phyloP scores from a whole-genome alignment of 2,797 vertebrate species.

The Dipus sagitta region DNA sequence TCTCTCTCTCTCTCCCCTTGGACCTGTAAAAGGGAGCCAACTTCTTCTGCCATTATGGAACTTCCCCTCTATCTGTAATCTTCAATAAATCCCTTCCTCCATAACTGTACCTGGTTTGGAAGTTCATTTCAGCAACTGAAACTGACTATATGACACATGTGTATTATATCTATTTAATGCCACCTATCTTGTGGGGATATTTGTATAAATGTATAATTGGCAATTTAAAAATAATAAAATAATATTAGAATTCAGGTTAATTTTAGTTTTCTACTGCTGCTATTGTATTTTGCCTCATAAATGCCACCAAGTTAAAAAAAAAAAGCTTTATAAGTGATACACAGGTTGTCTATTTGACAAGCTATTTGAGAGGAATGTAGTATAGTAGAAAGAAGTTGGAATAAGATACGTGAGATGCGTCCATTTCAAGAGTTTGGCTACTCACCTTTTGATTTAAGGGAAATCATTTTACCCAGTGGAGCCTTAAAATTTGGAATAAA shows the following conservation, averaged over 20 bases:
- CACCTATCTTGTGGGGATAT: neutral
- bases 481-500: conserved; percentile 35
- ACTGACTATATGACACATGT: conserved; percentile 53
- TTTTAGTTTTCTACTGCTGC: conserved; percentile 15
- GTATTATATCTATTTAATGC: conserved; percentile 82
- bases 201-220: conserved; percentile 80
- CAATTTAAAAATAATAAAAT: conserved; percentile 25
- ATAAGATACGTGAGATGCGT: neutral
- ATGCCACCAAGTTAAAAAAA: conserved; percentile 23
- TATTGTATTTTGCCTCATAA: conserved; percentile 46
- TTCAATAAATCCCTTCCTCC: too few relatives aligned
- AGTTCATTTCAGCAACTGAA: too few relatives aligned
- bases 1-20: too few relatives aligned
- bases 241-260: conserved; percentile 27
- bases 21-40: too few relatives aligned
- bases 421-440: conserved; percentile 42
- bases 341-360: neutral
- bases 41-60: too few relatives aligned
- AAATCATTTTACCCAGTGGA: conserved; percentile 5
- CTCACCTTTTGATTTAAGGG: conserved; percentile 31
- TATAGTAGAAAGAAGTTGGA: neutral
- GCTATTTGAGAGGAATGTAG: neutral
- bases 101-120: too few relatives aligned
- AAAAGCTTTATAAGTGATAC: neutral
- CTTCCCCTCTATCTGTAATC: too few relatives aligned